Conservation (phyloP, 2,113 vertebrate species). For the Microcebus jonahi region DNA sequence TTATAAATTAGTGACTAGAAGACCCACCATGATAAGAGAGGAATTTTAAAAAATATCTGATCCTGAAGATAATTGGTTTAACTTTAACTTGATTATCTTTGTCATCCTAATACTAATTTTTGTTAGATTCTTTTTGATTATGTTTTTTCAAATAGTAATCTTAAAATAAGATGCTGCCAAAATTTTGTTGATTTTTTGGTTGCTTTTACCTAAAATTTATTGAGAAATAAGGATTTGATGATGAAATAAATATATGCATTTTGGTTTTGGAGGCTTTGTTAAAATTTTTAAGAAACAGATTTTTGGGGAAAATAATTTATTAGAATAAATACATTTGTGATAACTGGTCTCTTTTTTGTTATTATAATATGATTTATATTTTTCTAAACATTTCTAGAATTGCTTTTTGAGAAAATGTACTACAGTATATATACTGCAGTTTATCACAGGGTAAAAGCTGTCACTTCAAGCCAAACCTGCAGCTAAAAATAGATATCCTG, state of each 20-base stretch:
- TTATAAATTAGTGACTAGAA: slow-evolving; percentile 63
- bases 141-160: slow-evolving; percentile 19
- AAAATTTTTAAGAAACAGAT: slow-evolving; percentile 36
- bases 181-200: slow-evolving; percentile 43
- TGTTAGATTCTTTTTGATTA: slow-evolving; percentile 42
- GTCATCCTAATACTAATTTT: slow-evolving; percentile 56
- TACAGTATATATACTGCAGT: slow-evolving; percentile 63
- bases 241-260: slow-evolving; percentile 59
- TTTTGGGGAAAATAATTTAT: not conserved
- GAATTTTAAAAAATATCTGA: slow-evolving; percentile 29
- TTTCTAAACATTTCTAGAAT: slow-evolving; percentile 20
- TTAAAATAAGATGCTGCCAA: slow-evolving; percentile 53
- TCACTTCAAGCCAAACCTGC: slow-evolving; percentile 75
- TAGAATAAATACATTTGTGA: slow-evolving; percentile 4
- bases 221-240: slow-evolving; percentile 29
- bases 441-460: slow-evolving; percentile 57
- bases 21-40: not conserved
- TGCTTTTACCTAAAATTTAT: slow-evolving; percentile 46
- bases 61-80: slow-evolving; percentile 52
- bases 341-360: slow-evolving; percentile 50
- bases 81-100: slow-evolving; percentile 61
- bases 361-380: slow-evolving; percentile 24
- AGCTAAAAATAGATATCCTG: slow-evolving; percentile 79
- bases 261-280: slow-evolving; percentile 54
- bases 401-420: slow-evolving; percentile 57